Base-by-base conservation (phyloP, 1,140 invertebrate genomes). In the Drosophila watanabei region DNA sequence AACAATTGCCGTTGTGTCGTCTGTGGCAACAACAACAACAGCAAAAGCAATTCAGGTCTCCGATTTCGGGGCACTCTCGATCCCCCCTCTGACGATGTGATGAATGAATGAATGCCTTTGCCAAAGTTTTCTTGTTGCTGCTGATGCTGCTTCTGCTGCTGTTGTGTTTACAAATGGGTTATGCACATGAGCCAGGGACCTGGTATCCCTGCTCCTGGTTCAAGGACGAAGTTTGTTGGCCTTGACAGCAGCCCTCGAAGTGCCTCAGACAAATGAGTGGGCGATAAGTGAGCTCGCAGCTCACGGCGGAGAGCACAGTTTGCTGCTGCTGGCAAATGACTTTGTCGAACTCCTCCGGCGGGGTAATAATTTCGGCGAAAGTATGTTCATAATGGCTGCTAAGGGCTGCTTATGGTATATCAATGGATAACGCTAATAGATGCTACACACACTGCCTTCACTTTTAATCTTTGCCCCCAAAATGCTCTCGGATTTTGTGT, bases 171-270 rank as follows among this genome's bases (percentile, higher is more conserved):
- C 68, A 75, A 75, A 80, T 88, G 81, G 81, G 71, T 69, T 85
- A 64, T 80, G 82, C 72, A 63, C 65, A 79, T 72, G 52, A 54
- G 56, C 41, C 66, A 41, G 13, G 37, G 35, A 46, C 49, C 49
- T 30, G 16, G 5, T 18, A 49, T 49, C 14, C 48, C 28, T 4
- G 3, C 30, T 33, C 14, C 30, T 13, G 54, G 33, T 51, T 89
- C 86, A 89, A 89, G 85, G 85, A 85, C 85, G 80, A 90, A 89
- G 86, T 90, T 89, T 89, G 79, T 81, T 89, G 52, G 69, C 73
- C 77, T 63, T 85, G 81, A 61, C 85, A 84, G 64, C 78, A 78
- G 33, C 35, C 49, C 48, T 37, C 8, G 37, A 46, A 32, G 20
- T 56, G 37, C 35, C 30, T 35, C 28, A 62, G 81, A 84, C 84